Evolutionary conservation across 2,888 invertebrate species (phyloP).

Genomic region (Elegia similella): DNA sequence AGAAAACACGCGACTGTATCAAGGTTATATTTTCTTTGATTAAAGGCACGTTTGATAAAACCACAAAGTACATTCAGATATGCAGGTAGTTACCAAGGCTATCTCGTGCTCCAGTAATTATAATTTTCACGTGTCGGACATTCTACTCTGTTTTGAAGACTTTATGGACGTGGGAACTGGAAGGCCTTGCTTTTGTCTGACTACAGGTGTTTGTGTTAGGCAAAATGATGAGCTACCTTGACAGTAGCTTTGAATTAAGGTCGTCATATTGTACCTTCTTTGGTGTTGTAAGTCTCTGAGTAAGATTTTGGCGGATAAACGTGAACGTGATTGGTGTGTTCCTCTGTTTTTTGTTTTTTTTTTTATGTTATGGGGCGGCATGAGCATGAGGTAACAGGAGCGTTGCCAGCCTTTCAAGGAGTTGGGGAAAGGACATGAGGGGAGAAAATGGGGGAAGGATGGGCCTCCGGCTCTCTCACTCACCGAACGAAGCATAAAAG

Average conservation of each 20-base stretch:
- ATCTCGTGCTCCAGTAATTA: constrained; percentile 5
- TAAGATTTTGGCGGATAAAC: background rate
- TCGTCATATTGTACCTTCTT: constrained; percentile 1
- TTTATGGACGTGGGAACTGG: constrained; percentile 1
- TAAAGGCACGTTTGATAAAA: too few species aligned
- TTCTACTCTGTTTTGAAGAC: background rate
- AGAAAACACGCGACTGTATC: too few species aligned
- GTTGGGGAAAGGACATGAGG: too few species aligned
- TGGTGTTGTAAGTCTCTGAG: background rate
- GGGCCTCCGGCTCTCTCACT: too few species aligned
- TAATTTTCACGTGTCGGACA: background rate
- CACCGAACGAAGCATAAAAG: too few species aligned
- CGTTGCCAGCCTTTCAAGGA: too few species aligned
- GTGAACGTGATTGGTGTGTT: background rate
- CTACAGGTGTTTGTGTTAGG: background rate
- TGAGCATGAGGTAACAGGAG: too few species aligned
- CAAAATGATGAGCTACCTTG: constrained; percentile 9
- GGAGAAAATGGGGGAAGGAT: too few species aligned
- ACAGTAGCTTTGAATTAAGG: constrained; percentile 1
- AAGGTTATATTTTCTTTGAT: too few species aligned
- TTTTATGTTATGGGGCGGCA: too few species aligned
- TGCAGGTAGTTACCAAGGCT: background rate
- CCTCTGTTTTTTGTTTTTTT: too few species aligned
- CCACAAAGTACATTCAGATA: too few species aligned
- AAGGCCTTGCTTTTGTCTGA: background rate